Evolutionary conservation across 1,140 invertebrate genomes (phyloP).

Genomic region (Drosophila triauraria): DNA sequence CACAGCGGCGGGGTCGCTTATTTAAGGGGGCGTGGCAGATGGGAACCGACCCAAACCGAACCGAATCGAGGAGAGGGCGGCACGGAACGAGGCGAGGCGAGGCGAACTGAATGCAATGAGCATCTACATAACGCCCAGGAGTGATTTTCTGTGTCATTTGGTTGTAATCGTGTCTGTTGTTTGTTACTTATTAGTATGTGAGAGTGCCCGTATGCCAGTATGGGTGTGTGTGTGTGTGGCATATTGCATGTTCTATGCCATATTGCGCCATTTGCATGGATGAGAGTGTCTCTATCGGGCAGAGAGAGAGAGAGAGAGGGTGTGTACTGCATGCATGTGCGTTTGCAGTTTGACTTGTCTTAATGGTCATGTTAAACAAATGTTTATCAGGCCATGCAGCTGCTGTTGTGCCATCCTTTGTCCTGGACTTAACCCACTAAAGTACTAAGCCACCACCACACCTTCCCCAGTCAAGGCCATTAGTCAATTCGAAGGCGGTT

Average conservation of each 20-base stretch:
- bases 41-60: slow-evolving; percentile 6
- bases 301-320: not conserved
- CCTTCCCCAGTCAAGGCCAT: slow-evolving; percentile 60
- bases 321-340: slow-evolving; percentile 42
- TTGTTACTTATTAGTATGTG: slow-evolving; percentile 80
- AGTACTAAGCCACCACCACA: slow-evolving; percentile 11
- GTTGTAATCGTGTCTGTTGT: slow-evolving; percentile 83
- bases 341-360: slow-evolving; percentile 80
- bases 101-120: slow-evolving; percentile 49
- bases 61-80: slow-evolving; percentile 25
- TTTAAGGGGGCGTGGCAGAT: slow-evolving; percentile 26
- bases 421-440: slow-evolving; percentile 22
- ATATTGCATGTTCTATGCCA: slow-evolving; percentile 60
- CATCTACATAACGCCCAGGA: slow-evolving; percentile 69
- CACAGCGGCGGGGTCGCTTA: not conserved
- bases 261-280: slow-evolving; percentile 58
- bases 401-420: slow-evolving; percentile 48
- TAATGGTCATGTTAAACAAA: slow-evolving; percentile 84
- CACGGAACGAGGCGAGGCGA: not conserved
- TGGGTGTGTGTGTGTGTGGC: slow-evolving; percentile 32
- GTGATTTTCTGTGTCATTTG: slow-evolving; percentile 83
- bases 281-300: slow-evolving; percentile 32
- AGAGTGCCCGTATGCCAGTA: slow-evolving; percentile 8
- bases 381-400: slow-evolving; percentile 82
- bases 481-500: slow-evolving; percentile 67